Evolutionary conservation across 2,113 vertebrate genomes (phyloP).

Genomic region (Rhombomys opimus): DNA sequence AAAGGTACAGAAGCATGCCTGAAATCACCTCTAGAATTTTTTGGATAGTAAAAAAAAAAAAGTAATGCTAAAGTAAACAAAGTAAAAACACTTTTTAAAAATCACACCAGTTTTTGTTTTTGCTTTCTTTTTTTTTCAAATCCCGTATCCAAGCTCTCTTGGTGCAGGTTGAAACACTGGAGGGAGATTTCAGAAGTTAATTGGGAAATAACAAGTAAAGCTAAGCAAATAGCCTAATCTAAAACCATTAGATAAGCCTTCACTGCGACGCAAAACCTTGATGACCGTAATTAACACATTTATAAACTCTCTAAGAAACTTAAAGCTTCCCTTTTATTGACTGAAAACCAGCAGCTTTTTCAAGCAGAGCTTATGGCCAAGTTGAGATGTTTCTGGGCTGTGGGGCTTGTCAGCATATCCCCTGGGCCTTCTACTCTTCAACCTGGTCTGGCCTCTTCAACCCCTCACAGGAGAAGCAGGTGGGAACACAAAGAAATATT

Average conservation of each 20-base stretch:
- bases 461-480: fast-evolving
- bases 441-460: neutral
- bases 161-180: constrained; percentile 28
- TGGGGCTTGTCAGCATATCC: neutral
- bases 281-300: constrained; percentile 67
- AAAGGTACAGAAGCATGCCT: neutral
- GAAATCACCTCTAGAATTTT: neutral
- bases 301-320: constrained; percentile 57
- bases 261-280: constrained; percentile 61
- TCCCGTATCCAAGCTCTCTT: neutral
- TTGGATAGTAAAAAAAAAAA: neutral
- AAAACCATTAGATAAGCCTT: constrained; percentile 61
- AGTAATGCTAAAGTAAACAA: neutral
- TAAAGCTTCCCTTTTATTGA: constrained; percentile 50
- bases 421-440: neutral
- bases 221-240: constrained; percentile 65
- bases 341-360: constrained; percentile 46
- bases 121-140: neutral
- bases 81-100: no score
- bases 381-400: neutral
- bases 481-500: neutral
- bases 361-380: neutral
- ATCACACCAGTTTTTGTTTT: no score
- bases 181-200: constrained; percentile 61
- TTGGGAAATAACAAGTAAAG: constrained; percentile 64